Percentiles rank a stretch among this genome's conserved stretches.
Conservation (phyloP, 1,140 invertebrate genomes). For the Ceratina japonica region DNA sequence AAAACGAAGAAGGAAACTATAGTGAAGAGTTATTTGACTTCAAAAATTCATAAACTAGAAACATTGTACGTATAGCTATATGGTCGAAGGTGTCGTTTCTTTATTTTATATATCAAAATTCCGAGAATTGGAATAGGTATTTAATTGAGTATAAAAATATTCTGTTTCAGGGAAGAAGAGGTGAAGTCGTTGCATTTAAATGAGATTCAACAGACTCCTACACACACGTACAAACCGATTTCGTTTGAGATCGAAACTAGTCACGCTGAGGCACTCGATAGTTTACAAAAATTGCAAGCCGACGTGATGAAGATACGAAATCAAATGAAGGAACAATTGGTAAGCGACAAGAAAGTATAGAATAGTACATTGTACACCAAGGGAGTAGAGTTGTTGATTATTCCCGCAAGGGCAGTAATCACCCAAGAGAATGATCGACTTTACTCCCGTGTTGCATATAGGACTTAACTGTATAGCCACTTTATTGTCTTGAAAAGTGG, state of each 20-base stretch:
- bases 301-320: slow-evolving; percentile 47
- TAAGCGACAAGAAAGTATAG: too few species aligned
- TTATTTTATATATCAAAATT: too few species aligned
- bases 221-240: slow-evolving; percentile 32
- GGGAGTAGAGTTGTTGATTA: too few species aligned
- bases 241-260: slow-evolving; percentile 42
- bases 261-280: slow-evolving; percentile 24
- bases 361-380: too few species aligned
- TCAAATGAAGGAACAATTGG: slow-evolving; percentile 54
- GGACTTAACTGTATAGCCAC: too few species aligned
- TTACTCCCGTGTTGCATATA: too few species aligned
- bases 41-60: slow-evolving; percentile 51
- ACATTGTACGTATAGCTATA: slow-evolving; percentile 62
- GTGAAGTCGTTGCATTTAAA: slow-evolving; percentile 24
- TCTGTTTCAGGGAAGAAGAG: slow-evolving; percentile 44
- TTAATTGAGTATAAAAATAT: neutral
- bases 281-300: slow-evolving; percentile 34
- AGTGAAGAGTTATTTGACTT: slow-evolving; percentile 41
- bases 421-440: too few species aligned
- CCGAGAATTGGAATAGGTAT: neutral
- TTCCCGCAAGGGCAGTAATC: too few species aligned
- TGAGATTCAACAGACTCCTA: slow-evolving; percentile 34
- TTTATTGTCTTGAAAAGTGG: too few species aligned
- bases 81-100: too few species aligned
- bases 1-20: slow-evolving; percentile 50